A percentile compares a stretch with the other conserved stretches of the same genome.
These are phyloP conservation scores for Glareola pratincola DNA, from an alignment of 2,113 vertebrate genomes.

Conservation along the genomic window DNA sequence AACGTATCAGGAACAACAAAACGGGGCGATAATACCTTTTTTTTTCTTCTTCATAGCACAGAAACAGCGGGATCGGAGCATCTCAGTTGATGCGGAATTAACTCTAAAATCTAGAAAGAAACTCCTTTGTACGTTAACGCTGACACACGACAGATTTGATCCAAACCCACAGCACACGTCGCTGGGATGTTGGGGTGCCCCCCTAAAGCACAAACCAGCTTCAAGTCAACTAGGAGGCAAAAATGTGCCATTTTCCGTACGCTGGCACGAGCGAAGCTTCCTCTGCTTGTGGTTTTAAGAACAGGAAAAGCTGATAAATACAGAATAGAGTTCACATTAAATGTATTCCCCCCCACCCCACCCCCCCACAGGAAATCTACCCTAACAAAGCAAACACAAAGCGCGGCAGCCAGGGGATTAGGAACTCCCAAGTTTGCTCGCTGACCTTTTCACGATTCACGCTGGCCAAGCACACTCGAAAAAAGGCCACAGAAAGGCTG, in stretches of 20 bases:
- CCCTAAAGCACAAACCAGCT: background rate
- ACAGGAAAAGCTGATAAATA: background rate
- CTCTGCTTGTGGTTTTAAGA: background rate
- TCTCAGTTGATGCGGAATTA: background rate
- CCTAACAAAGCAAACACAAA: background rate
- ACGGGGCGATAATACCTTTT: background rate
- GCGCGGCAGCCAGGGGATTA: background rate
- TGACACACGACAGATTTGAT: rapidly evolving
- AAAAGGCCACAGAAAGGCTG: background rate
- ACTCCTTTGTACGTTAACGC: rapidly evolving
- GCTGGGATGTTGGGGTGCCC: background rate
- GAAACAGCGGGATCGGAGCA: background rate
- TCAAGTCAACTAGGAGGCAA: background rate
- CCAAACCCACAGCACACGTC: background rate
- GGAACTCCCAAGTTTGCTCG: background rate
- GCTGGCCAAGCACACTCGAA: background rate
- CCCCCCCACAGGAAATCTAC: no score
- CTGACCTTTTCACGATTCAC: background rate
- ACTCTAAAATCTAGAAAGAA: background rate
- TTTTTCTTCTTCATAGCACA: background rate
- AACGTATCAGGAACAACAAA: background rate
- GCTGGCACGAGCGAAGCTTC: background rate
- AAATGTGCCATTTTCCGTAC: background rate
- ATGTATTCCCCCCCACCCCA: no score
- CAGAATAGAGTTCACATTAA: background rate